Base-by-base conservation (phyloP, 2,888 invertebrate genomes). In the Drosophila ustulata region DNA sequence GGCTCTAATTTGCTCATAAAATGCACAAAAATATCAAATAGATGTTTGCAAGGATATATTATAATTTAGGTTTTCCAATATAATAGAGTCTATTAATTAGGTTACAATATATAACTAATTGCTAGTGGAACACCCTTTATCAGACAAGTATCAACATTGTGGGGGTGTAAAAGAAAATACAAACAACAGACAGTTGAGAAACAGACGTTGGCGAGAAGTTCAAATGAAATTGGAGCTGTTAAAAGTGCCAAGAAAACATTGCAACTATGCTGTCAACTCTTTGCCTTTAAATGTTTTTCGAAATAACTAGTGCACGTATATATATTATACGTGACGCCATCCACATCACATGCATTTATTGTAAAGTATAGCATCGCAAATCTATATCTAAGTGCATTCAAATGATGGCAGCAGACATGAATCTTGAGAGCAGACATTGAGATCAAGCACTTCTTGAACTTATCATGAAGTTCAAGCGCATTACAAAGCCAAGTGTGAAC, bases 141-240 rank as follows among this genome's bases (percentile, higher is more conserved):
- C 0, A 1, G 8, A 4, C 9, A 39, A 61, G 8, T 37, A 59
- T 32, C 55, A 51, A 34, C 46, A 39, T 30, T 45, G 25, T 32
- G 46, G 49, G 41, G 23, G 68, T 50, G 37, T 32, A 6, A 11
- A 28, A 25, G 7, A 30, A 47, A 53, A 50, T 25, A 39, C 13
- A 66, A 49, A 49, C 49, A 58, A 47, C 43, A 28, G 46, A 25
- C 7, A 23, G 18, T 41, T 41, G 9, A 3, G 46, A 53, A 30
- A 13, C 18, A 13, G 26, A 34, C 9, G 28, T 61, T 65, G 45
- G 25, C 23, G 11, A 32, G 26, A 41, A 11, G 23, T 46, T 41
- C 8, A 41, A 37, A 71, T 59, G 59, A 28, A 72, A 71, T 61
- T 61, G 3, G 28, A 73, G 56, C 61, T 23, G 43, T 39, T 52